Percentiles rank a stretch among this genome's conserved stretches.
Conservation (phyloP, 2,888 invertebrate genomes). For the Stegana nigrithorax region DNA sequence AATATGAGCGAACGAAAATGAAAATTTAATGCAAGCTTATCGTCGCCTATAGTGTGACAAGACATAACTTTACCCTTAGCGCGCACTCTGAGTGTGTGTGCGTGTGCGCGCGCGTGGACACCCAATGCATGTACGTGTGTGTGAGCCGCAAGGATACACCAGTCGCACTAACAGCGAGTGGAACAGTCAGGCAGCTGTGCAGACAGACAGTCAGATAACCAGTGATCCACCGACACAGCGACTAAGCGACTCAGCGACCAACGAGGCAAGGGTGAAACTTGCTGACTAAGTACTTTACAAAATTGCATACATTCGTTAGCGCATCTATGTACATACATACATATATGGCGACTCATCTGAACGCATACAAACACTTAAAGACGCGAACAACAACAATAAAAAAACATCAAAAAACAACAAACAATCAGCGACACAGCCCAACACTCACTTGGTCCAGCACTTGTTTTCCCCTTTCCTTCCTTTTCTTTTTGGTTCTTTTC, state of each 20-base stretch:
- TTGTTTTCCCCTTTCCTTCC: too few relatives aligned
- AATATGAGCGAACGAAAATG: too few relatives aligned
- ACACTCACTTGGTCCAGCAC: too few relatives aligned
- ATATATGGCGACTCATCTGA: background rate
- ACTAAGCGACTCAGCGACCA: background rate
- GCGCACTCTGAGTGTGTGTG: slow-evolving; percentile 54
- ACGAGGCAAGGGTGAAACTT: slow-evolving; percentile 47
- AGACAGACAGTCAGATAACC: background rate
- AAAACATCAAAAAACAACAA: background rate
- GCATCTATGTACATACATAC: background rate
- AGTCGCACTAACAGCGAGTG: background rate
- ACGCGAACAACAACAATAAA: too few relatives aligned
- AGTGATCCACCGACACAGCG: background rate
- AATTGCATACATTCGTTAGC: slow-evolving; percentile 48
- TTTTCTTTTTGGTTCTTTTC: too few relatives aligned
- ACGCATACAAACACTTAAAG: too few relatives aligned
- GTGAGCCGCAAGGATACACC: slow-evolving; percentile 2
- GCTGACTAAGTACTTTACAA: slow-evolving; percentile 63
- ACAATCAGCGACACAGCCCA: background rate
- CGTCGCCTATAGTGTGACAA: slow-evolving; percentile 57
- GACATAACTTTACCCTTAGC: slow-evolving; percentile 58
- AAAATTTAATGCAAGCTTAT: slow-evolving; percentile 47
- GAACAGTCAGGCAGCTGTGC: background rate
- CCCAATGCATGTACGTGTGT: background rate
- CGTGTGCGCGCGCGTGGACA: background rate